phyloP scores from a whole-genome alignment of 2,888 invertebrate genomes.

The Cryptocephalus moraei region DNA sequence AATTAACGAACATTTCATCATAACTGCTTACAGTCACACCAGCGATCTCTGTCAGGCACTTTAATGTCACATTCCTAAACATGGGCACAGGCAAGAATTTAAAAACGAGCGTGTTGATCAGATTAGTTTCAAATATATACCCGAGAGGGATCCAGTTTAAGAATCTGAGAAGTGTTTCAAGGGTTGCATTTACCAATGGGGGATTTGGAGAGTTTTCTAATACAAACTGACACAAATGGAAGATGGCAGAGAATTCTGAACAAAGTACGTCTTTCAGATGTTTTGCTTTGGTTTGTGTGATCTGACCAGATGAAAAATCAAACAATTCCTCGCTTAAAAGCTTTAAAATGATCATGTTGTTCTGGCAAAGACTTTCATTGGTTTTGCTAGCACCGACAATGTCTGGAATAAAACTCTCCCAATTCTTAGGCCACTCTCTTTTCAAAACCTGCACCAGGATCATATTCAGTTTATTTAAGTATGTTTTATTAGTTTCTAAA shows the following conservation, averaged over 20 bases:
- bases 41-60: conserved; percentile 97
- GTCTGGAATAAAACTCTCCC: conserved; percentile 98
- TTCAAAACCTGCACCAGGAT: conserved; percentile 98
- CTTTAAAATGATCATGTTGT: conserved; percentile 98
- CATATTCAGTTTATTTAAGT: conserved; percentile 96
- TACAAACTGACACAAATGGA: conserved; percentile 95
- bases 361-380: conserved; percentile 97
- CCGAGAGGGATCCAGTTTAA: conserved; percentile 99
- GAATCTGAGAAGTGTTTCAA: conserved; percentile 92
- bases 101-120: conserved; percentile 86
- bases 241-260: conserved; percentile 96
- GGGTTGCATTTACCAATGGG: conserved; percentile 86
- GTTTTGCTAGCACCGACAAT: conserved; percentile 99
- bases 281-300: conserved; percentile 98
- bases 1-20: conserved; percentile 81
- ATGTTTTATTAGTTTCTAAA: conserved; percentile 89
- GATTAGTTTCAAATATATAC: conserved; percentile 98
- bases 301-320: conserved; percentile 95
- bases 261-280: conserved; percentile 99
- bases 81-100: conserved; percentile 93
- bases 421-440: conserved; percentile 99
- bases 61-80: conserved; percentile 86
- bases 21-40: conserved; percentile 83
- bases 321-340: conserved; percentile 97
- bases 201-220: conserved; percentile 97